phyloP scores from a whole-genome alignment of 1,140 invertebrate species.

The Musca vetustissima region DNA sequence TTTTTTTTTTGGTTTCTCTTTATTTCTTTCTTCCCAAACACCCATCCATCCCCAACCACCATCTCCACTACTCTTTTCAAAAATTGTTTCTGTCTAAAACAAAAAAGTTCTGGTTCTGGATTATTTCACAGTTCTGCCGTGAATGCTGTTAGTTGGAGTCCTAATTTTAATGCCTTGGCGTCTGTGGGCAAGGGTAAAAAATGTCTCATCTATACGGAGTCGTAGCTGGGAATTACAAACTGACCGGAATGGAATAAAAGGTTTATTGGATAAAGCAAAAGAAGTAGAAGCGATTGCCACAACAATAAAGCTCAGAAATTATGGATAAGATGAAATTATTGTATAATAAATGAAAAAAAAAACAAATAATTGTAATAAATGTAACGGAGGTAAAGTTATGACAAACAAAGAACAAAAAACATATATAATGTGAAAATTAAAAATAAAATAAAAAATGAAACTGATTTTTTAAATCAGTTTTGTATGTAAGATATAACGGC shows the following conservation, averaged over 20 bases:
- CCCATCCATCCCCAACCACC: slow-evolving; percentile 1
- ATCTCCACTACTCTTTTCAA: not conserved
- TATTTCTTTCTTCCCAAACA: slow-evolving; percentile 8
- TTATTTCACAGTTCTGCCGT: slow-evolving; percentile 74
- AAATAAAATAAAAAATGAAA: not conserved
- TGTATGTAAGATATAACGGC: not conserved
- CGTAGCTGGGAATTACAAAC: slow-evolving; percentile 36
- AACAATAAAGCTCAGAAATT: not conserved
- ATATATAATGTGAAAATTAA: not conserved
- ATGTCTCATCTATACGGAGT: slow-evolving; percentile 82
- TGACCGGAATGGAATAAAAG: not conserved
- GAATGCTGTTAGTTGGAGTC: slow-evolving; percentile 89
- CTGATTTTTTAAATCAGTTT: no score
- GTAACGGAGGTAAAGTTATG: not conserved
- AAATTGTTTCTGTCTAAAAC: slow-evolving; percentile 3
- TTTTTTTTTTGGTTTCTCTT: slow-evolving; percentile 21
- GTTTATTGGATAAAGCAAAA: not conserved
- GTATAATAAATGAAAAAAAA: not conserved
- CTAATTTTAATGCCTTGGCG: slow-evolving; percentile 79
- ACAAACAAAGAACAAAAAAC: not conserved
- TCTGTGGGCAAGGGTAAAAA: slow-evolving; percentile 85
- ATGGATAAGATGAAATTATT: not conserved
- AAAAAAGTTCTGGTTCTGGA: slow-evolving; percentile 38
- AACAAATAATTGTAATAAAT: no score
- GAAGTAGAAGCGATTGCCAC: not conserved